A percentile compares a stretch with the other conserved stretches of the same genome.
These are phyloP conservation scores for Carcinoscorpius rotundicauda DNA, from an alignment of 1,140 invertebrate genomes.

Conservation along the genomic window DNA sequence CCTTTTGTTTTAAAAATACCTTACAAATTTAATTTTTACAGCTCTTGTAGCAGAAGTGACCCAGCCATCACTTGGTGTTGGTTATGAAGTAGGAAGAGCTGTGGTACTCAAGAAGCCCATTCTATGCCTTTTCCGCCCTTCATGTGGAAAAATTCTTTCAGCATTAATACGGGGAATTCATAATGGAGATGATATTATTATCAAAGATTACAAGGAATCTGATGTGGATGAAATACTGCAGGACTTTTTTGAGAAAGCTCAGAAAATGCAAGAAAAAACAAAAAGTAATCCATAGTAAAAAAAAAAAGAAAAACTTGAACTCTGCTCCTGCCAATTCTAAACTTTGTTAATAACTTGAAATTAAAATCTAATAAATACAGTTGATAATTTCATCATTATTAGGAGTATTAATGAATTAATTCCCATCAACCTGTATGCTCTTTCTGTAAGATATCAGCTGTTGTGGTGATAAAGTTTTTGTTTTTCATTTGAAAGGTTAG, in stretches of 20 bases:
- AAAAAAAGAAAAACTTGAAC: too few species aligned
- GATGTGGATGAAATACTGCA: constrained; percentile 24
- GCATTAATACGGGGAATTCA: constrained; percentile 27
- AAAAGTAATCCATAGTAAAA: too few species aligned
- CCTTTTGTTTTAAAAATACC: background rate
- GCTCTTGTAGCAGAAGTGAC: constrained; percentile 34
- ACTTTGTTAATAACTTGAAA: too few species aligned
- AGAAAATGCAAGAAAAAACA: background rate
- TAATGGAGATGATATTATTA: constrained; percentile 19
- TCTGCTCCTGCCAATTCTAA: too few species aligned
- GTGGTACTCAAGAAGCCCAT: constrained; percentile 29
- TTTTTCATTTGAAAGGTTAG: too few species aligned
- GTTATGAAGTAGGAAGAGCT: constrained; percentile 34
- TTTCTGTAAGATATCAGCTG: too few species aligned
- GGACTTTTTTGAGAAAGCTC: constrained; percentile 20
- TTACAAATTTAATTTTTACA: constrained; percentile 19
- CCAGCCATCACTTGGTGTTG: constrained; percentile 33
- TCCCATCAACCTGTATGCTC: too few species aligned
- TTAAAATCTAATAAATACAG: too few species aligned
- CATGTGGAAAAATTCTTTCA: constrained; percentile 29
- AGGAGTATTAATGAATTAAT: too few species aligned
- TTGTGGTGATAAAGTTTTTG: too few species aligned
- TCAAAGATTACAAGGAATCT: constrained; percentile 21
- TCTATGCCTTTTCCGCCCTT: constrained; percentile 31
- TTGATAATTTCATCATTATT: too few species aligned